Evolutionary conservation across 30 jellyfish, hydroid and myxozoan genomes (phyloP), one percentile per base, ranked within the genome.

Genomic region (Cassiopea xamachana): DNA sequence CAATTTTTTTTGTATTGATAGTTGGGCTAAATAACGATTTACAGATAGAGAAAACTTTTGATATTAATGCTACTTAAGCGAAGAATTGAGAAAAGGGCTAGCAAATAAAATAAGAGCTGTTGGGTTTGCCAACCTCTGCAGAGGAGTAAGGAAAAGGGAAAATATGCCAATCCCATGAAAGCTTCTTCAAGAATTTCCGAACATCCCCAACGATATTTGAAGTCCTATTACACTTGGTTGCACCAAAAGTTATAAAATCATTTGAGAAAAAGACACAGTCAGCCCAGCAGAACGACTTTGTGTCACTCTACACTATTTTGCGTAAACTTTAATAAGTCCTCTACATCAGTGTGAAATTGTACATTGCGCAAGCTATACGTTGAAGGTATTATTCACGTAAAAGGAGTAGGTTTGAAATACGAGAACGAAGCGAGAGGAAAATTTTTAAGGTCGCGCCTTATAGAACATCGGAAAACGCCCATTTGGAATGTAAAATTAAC

Each of bases 71-170:
- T 84, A 70, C 49, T 84, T 5, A 43, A 85, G 59, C 73, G 92
- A 74, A 60, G 92, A 84, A 55, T 55, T 55, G 64, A 55, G 12
- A 85, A 84, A 85, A 85, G 39, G 51, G 50, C 64, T 16, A 86
- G 60, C 39, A 73, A 61, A 17, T 86, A 86, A 10, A 1, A 27
- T 10, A 85, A 73, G 75, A 50, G 93, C 14, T 85, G 60, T 74
- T 86, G 88, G 94, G 80, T 75, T 86, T 75, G 94, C 69, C 94
- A 89, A 7, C 61, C 75, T 73, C 70, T 74, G 1, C 94, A 86
- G 75, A 86, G 73, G 5, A 85, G 93, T 49, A 72, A 85, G 75
- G 72, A 85, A 48, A 88, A 83, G 71, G 72, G 91, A 83, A 89
- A 85, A 76, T 74, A 85, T 74, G 89, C 89, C 4, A 74, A 55